These are phyloP conservation scores for Dendrolimus kikuchii DNA, from an alignment of 1,140 invertebrate species.

Conservation along the genomic window DNA sequence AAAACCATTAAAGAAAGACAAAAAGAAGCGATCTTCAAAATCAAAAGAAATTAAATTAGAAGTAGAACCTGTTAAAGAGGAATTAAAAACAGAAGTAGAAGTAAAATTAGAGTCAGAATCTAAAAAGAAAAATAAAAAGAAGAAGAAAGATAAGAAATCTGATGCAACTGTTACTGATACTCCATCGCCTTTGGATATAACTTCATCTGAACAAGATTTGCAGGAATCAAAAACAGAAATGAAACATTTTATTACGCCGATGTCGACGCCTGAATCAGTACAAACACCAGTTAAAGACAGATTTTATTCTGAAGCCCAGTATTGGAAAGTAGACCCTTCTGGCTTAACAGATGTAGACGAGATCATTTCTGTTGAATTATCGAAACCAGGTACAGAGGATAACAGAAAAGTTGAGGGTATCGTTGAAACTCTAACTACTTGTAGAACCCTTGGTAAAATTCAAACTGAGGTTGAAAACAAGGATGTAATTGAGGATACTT, in stretches of 20 bases:
- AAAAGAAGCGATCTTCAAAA: slow-evolving; percentile 46
- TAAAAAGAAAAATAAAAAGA: slow-evolving; percentile 53
- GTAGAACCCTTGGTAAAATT: neutral
- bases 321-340: slow-evolving; percentile 52
- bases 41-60: slow-evolving; percentile 30
- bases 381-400: slow-evolving; percentile 5
- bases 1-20: slow-evolving; percentile 39
- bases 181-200: slow-evolving; percentile 17
- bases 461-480: too few relatives aligned
- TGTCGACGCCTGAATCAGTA: slow-evolving; percentile 50
- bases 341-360: slow-evolving; percentile 30
- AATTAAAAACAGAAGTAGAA: slow-evolving; percentile 12
- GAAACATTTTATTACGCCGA: slow-evolving; percentile 20
- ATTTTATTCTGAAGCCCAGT: slow-evolving; percentile 58
- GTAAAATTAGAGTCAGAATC: slow-evolving; percentile 13
- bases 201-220: slow-evolving; percentile 23
- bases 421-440: neutral
- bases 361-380: slow-evolving; percentile 34
- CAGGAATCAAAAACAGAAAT: slow-evolving; percentile 4
- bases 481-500: too few relatives aligned
- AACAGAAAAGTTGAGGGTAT: neutral
- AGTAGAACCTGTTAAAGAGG: slow-evolving; percentile 11
- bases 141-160: slow-evolving; percentile 49
- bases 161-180: slow-evolving; percentile 16
- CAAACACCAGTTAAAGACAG: slow-evolving; percentile 62